Conservation (phyloP, 2,888 invertebrate species). For the Magallana nippona region DNA sequence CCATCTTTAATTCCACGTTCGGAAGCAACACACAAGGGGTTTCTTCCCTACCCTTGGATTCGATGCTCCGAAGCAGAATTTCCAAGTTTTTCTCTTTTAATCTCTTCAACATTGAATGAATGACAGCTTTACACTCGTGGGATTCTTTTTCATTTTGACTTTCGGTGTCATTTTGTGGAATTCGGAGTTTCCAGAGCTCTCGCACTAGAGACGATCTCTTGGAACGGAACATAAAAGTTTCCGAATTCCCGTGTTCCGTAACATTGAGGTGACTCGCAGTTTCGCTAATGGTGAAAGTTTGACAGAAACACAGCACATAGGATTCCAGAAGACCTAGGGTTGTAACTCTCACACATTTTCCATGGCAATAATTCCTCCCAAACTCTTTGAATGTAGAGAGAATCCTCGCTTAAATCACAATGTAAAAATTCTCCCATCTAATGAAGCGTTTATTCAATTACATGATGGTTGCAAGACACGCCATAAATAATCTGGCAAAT, state of each 20-base stretch:
- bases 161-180: constrained; percentile 73
- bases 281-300: constrained; percentile 21
- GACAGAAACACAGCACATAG: constrained; percentile 52
- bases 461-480: no score
- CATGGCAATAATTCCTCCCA: neutral
- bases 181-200: constrained; percentile 84
- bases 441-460: no score
- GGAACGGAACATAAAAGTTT: constrained; percentile 86
- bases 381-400: no score
- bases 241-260: constrained; percentile 45
- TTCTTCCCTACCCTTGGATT: constrained; percentile 84
- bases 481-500: no score
- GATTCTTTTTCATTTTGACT: constrained; percentile 72
- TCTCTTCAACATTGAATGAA: constrained; percentile 83
- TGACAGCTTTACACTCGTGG: constrained; percentile 78
- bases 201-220: constrained; percentile 85
- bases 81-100: constrained; percentile 87
- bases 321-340: constrained; percentile 41
- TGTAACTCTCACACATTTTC: constrained; percentile 30
- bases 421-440: no score
- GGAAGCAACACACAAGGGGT: constrained; percentile 84
- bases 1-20: constrained; percentile 72
- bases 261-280: constrained; percentile 45
- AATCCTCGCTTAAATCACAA: no score
- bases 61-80: constrained; percentile 86